These are phyloP conservation scores for Meteorus colon DNA, from an alignment of 2,888 invertebrate genomes.

Conservation along the genomic window DNA sequence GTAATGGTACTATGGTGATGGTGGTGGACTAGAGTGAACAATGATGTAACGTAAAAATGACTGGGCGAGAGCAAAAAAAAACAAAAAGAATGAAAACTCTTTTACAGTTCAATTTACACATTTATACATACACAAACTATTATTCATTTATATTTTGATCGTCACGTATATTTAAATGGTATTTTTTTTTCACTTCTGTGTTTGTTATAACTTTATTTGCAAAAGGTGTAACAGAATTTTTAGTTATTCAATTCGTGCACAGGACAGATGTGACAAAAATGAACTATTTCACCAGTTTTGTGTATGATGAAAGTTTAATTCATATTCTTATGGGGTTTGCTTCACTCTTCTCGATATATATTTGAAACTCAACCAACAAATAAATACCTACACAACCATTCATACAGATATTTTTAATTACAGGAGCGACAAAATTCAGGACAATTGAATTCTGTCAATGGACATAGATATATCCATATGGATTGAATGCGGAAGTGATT, in stretches of 20 bases:
- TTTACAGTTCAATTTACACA: background rate
- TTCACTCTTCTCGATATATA: too few relatives aligned
- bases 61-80: background rate
- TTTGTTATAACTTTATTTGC: background rate
- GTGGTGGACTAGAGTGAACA: background rate
- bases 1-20: background rate
- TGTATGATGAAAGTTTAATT: too few relatives aligned
- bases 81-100: background rate
- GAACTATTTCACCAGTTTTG: too few relatives aligned
- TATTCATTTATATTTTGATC: background rate
- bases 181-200: background rate
- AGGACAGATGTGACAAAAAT: too few relatives aligned
- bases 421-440: constrained; percentile 3
- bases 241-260: background rate
- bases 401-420: constrained; percentile 24
- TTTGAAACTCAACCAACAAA: too few relatives aligned
- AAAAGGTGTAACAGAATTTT: background rate
- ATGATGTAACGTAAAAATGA: constrained; percentile 37
- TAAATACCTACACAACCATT: too few relatives aligned
- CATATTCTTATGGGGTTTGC: too few relatives aligned
- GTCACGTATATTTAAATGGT: background rate
- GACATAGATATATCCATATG: background rate
- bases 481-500: constrained; percentile 20
- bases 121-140: background rate
- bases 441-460: constrained; percentile 35